These are phyloP conservation scores for Tetanocera ferruginea DNA, from an alignment of 2,888 invertebrate genomes.

Conservation along the genomic window DNA sequence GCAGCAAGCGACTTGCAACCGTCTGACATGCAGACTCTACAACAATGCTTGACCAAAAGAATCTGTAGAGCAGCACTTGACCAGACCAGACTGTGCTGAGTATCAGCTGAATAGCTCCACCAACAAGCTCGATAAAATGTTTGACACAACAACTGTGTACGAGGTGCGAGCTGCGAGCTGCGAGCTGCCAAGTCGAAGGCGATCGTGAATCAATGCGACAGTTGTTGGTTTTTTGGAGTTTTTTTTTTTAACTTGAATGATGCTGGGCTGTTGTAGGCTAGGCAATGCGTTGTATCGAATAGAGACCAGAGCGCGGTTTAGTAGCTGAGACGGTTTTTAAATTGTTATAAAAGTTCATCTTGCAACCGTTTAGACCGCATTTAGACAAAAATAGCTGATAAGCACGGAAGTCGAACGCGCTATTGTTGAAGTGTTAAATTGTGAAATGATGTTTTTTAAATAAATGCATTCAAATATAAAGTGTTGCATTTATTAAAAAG, in stretches of 20 bases:
- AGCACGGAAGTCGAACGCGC: constrained; percentile 58
- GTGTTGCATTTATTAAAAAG: not conserved
- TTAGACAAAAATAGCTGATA: constrained; percentile 61
- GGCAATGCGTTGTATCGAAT: not conserved
- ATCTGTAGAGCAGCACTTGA: no score
- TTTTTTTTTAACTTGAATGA: constrained; percentile 25
- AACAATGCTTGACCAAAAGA: no score
- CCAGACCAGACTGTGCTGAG: no score
- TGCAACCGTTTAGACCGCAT: constrained; percentile 57
- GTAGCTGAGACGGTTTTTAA: constrained; percentile 28
- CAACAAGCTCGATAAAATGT: not conserved
- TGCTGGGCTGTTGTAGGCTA: not conserved
- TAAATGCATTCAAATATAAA: not conserved
- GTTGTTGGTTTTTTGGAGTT: constrained; percentile 1
- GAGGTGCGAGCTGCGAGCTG: not conserved
- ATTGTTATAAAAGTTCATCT: constrained; percentile 62
- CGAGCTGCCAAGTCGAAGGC: not conserved
- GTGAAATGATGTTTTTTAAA: constrained; percentile 25
- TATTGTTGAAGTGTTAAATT: constrained; percentile 26
- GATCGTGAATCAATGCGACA: not conserved
- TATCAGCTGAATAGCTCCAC: not conserved
- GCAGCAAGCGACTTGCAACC: no score
- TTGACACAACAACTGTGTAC: not conserved
- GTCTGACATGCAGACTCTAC: no score
- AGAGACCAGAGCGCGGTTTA: constrained; percentile 9